phyloP scores from a whole-genome alignment of 2,113 vertebrate species.

The Picathartes gymnocephalus region DNA sequence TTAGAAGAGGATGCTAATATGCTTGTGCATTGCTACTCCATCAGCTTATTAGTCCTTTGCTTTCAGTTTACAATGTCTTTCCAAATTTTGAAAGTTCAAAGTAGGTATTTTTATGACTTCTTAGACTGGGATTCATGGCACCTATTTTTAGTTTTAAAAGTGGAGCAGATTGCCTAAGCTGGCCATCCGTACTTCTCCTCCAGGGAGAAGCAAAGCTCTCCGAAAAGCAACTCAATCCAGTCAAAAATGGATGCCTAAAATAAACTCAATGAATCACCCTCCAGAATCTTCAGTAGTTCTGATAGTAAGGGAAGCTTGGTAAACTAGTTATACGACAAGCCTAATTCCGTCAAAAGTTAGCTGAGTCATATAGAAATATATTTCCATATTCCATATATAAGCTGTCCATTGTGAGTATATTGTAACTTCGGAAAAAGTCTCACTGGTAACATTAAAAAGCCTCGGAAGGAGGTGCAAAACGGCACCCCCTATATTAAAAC shows the following conservation, averaged over 20 bases:
- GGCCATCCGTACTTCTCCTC: background rate
- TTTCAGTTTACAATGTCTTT: background rate
- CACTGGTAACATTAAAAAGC: background rate
- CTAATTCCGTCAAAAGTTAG: background rate
- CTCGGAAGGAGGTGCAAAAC: background rate
- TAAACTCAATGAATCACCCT: background rate
- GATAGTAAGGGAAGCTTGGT: background rate
- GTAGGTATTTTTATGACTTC: background rate
- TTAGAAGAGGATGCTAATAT: background rate
- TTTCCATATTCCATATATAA: background rate
- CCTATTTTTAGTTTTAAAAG: background rate
- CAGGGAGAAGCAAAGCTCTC: background rate
- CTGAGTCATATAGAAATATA: background rate
- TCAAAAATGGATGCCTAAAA: background rate
- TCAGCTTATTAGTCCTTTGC: background rate
- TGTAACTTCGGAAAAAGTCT: background rate
- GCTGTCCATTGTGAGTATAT: background rate
- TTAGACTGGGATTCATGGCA: background rate
- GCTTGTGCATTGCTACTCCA: background rate
- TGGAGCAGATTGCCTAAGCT: background rate
- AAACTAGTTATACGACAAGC: background rate
- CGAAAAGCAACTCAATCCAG: background rate
- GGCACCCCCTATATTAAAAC: fast-evolving
- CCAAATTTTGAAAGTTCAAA: background rate
- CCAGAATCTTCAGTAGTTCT: background rate